These are phyloP conservation scores for Gerris buenoi DNA, from an alignment of 1,140 invertebrate genomes.

Conservation along the genomic window DNA sequence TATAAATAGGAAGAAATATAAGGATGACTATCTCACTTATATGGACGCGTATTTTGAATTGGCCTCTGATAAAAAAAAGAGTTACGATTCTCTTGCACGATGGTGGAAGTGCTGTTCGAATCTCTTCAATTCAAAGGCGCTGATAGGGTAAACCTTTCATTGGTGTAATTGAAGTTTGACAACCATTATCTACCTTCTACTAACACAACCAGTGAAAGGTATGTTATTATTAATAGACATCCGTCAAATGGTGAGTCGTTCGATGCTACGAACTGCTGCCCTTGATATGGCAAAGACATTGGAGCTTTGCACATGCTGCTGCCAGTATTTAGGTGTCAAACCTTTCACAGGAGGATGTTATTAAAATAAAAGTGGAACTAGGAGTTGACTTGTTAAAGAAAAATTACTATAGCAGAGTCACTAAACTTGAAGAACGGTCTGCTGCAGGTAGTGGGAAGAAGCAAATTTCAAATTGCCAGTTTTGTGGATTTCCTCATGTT, in stretches of 20 bases:
- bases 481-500: constrained; percentile 7
- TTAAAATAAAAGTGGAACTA: background rate
- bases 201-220: constrained; percentile 4
- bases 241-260: constrained; percentile 4
- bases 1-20: constrained; percentile 1
- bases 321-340: background rate
- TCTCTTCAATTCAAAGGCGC: background rate
- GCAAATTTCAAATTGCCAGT: constrained; percentile 5
- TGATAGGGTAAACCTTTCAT: background rate
- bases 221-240: constrained; percentile 6
- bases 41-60: background rate
- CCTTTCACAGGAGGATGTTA: background rate
- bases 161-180: background rate
- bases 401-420: background rate
- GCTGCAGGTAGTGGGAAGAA: background rate
- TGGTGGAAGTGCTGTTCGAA: background rate
- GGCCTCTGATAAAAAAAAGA: background rate
- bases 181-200: constrained; percentile 3
- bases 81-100: background rate
- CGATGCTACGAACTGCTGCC: constrained; percentile 5
- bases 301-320: constrained; percentile 3
- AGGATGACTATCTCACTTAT: background rate
- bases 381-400: background rate
- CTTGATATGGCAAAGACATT: constrained; percentile 4
- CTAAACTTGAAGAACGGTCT: background rate